These are phyloP conservation scores for Balearica regulorum DNA, from an alignment of 2,797 vertebrate genomes.

Conservation along the genomic window DNA sequence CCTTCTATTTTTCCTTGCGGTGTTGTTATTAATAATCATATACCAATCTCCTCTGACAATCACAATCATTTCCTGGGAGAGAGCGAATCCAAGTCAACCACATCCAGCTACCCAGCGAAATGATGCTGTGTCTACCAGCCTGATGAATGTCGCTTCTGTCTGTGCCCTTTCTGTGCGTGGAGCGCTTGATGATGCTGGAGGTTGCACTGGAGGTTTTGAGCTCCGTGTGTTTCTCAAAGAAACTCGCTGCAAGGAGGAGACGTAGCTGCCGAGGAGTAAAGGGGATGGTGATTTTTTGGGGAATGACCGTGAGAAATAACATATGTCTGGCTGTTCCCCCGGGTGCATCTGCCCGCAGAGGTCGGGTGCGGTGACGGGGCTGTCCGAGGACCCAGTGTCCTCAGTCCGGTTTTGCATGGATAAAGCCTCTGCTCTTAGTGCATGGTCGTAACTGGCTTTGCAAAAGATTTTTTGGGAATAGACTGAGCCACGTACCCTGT, in stretches of 20 bases:
- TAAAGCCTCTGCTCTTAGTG: background rate
- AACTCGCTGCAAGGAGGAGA: background rate
- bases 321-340: background rate
- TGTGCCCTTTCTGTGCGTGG: background rate
- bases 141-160: constrained; percentile 25
- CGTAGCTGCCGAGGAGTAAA: background rate
- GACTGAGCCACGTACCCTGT: background rate
- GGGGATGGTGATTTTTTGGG: background rate
- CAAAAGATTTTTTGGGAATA: background rate
- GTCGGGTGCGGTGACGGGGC: background rate
- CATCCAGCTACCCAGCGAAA: constrained; percentile 15
- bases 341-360: background rate
- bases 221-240: background rate
- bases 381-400: background rate
- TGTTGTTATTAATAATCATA: constrained; percentile 66
- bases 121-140: constrained; percentile 22
- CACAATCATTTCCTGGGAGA: constrained; percentile 61
- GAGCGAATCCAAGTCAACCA: constrained; percentile 38
- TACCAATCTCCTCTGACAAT: constrained; percentile 64
- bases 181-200: constrained; percentile 13
- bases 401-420: background rate
- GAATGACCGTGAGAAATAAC: background rate
- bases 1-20: constrained; percentile 61
- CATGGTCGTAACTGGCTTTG: background rate
- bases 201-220: background rate